Evolutionary conservation across 2,888 invertebrate genomes (phyloP).

Genomic region (Pteria penguin): DNA sequence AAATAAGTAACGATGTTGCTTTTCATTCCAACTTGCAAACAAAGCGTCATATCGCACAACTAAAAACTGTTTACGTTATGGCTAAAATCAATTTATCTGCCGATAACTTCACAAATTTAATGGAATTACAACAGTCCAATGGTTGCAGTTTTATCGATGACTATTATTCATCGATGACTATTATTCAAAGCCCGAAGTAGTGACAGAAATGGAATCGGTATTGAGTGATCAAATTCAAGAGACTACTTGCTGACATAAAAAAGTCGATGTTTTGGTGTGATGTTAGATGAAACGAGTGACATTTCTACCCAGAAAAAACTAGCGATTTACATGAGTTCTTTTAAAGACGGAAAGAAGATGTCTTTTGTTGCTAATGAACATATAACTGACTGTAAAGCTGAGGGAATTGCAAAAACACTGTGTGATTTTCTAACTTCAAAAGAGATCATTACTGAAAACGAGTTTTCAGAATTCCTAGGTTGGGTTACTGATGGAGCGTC

Average conservation of each 20-base stretch:
- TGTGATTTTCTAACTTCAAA: background rate
- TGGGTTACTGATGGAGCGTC: slow-evolving; percentile 32
- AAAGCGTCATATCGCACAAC: background rate
- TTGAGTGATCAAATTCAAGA: no score
- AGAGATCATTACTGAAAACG: slow-evolving; percentile 17
- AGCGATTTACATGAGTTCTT: slow-evolving; percentile 34
- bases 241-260: no score
- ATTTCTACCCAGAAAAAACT: slow-evolving; percentile 17
- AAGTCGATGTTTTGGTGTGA: slow-evolving; percentile 14
- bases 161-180: background rate
- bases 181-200: background rate
- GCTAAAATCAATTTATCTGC: slow-evolving; percentile 3
- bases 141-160: background rate
- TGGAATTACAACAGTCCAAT: background rate
- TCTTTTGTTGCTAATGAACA: slow-evolving; percentile 32
- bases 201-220: no score
- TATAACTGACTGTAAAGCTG: slow-evolving; percentile 44
- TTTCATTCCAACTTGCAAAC: no score
- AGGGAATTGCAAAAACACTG: slow-evolving; percentile 23
- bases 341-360: slow-evolving; percentile 22
- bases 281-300: slow-evolving; percentile 39
- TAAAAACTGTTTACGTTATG: slow-evolving; percentile 14
- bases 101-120: no score
- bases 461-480: slow-evolving; percentile 30
- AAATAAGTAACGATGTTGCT: no score